Evolutionary conservation across 1,140 invertebrate species (phyloP).

Genomic region (Ceratina calcarata): DNA sequence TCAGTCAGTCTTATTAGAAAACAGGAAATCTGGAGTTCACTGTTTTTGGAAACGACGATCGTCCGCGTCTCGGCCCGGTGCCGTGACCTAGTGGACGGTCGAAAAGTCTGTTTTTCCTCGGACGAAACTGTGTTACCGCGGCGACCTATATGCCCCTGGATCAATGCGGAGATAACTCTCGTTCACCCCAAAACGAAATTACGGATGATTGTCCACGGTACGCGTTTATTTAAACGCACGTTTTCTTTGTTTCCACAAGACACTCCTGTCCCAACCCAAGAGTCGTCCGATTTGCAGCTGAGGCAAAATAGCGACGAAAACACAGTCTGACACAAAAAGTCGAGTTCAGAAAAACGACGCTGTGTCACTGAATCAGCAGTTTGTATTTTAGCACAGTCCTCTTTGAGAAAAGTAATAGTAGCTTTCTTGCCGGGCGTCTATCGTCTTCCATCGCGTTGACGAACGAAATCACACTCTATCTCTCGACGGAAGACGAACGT

Average conservation of each 20-base stretch:
- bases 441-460: constrained; percentile 59
- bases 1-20: constrained; percentile 18
- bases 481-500: too few species aligned
- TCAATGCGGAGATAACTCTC: constrained; percentile 59
- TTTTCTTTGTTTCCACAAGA: neutral
- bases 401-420: constrained; percentile 59
- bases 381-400: constrained; percentile 64
- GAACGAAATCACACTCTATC: too few species aligned
- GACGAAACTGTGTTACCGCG: constrained; percentile 19
- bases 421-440: constrained; percentile 57
- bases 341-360: neutral
- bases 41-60: neutral
- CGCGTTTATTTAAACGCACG: neutral
- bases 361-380: constrained; percentile 57
- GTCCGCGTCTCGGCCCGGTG: neutral
- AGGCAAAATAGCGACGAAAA: neutral
- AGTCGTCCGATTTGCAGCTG: neutral
- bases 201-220: constrained; percentile 21
- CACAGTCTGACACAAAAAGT: neutral
- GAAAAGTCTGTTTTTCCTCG: neutral
- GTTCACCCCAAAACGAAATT: constrained; percentile 24
- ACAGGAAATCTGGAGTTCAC: neutral
- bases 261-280: too few species aligned
- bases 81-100: neutral
- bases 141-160: constrained; percentile 49